Conservation (phyloP, 2,113 vertebrate species). For the Entosphenus tridentatus region DNA sequence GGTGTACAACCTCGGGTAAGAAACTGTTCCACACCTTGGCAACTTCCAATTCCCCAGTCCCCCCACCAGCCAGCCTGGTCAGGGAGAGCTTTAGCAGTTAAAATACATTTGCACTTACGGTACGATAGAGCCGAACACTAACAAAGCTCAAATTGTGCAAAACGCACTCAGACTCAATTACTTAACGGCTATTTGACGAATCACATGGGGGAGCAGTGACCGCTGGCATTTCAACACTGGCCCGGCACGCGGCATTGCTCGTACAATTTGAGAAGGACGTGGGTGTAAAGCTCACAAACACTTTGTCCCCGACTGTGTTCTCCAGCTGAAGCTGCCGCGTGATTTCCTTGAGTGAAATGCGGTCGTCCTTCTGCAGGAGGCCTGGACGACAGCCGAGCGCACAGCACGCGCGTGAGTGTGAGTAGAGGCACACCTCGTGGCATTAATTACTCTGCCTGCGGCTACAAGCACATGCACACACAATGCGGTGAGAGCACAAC, state of each 20-base stretch:
- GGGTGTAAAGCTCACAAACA: slow-evolving; percentile 54
- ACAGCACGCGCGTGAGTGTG: background rate
- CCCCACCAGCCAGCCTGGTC: background rate
- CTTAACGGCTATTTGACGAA: background rate
- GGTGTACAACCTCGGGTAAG: background rate
- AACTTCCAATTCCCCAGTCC: background rate
- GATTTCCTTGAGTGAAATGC: slow-evolving; percentile 72
- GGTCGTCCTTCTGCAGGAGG: slow-evolving; percentile 64
- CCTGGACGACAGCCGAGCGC: slow-evolving; percentile 24
- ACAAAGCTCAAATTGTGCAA: background rate
- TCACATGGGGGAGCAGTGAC: background rate
- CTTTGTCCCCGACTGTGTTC: slow-evolving; percentile 81
- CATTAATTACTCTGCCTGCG: background rate
- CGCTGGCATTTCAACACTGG: background rate
- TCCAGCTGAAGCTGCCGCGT: slow-evolving; percentile 70
- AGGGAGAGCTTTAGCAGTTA: background rate
- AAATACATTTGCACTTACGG: background rate
- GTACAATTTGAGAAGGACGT: background rate
- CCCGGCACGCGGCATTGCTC: background rate
- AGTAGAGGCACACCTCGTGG: background rate
- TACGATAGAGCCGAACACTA: background rate
- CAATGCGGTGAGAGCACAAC: background rate
- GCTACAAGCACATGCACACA: background rate
- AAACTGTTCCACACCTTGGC: background rate
- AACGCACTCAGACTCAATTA: background rate